Percentiles rank a stretch among this genome's conserved stretches.
phyloP scores from a whole-genome alignment of 2,113 vertebrate genomes.

The Erpornis zantholeuca region DNA sequence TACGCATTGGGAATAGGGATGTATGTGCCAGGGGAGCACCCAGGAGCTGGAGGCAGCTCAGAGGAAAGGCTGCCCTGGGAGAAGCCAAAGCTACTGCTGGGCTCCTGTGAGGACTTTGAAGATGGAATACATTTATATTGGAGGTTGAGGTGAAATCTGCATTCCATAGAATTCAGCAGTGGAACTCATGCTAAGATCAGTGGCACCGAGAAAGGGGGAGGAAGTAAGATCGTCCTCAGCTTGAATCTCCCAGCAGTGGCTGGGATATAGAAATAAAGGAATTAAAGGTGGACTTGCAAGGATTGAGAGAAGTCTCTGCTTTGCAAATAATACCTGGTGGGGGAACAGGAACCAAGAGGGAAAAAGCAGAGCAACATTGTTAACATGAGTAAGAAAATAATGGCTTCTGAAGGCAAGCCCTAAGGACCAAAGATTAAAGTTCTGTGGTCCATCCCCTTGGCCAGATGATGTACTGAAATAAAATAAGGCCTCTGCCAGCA shows the following conservation, averaged over 20 bases:
- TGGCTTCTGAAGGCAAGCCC: not conserved
- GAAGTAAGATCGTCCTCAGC: not conserved
- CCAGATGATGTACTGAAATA: not conserved
- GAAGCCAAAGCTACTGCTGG: not conserved
- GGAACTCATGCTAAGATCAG: not conserved
- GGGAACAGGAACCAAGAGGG: not conserved
- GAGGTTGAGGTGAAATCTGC: not conserved
- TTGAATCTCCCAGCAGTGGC: not conserved
- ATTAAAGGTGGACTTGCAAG: not conserved
- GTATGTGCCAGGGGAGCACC: not conserved
- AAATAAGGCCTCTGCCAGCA: not conserved
- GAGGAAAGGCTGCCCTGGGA: not conserved
- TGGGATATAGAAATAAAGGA: not conserved
- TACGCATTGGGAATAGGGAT: not conserved
- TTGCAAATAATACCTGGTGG: not conserved
- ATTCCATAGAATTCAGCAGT: not conserved
- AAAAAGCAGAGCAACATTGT: not conserved
- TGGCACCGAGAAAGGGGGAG: not conserved
- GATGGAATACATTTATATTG: not conserved
- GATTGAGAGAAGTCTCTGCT: not conserved
- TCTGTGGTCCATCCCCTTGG: not conserved
- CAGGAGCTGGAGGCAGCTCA: not conserved
- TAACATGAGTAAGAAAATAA: not conserved
- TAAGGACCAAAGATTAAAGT: not conserved
- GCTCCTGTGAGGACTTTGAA: not conserved